Base-by-base conservation (phyloP, 2,113 vertebrate species). In the Fulmarus glacialis region DNA sequence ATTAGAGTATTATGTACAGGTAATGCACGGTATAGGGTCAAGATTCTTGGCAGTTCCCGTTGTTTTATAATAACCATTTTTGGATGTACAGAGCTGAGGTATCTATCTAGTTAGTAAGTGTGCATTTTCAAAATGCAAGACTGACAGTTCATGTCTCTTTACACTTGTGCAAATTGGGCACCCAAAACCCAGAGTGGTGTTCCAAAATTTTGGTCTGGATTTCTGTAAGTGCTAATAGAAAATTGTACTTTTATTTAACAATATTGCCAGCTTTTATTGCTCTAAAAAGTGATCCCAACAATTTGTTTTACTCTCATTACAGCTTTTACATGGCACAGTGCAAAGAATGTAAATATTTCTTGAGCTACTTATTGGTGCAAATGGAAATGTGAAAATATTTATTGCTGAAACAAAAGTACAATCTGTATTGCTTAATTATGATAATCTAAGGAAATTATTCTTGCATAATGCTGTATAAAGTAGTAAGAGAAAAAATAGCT, bases 371-470 rank as follows among this genome's bases (percentile, higher is more conserved):
- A 72, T 56, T 67, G 64, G 78, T 94, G 47, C n/a, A 70, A 70
- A 93, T 94, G 78, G 40, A 96, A 95, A 95, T 63, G 47, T 74
- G 63, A 88, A 93, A 93, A 89, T 87, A 95, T 88, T 85, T 95
- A 92, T 93, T 92, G 62, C 32, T 95, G 66, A 91, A 96, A 91
- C 29, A 72, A 91, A 93, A 96, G 62, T 73, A 77, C 22, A 24
- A 80, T 87, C 80, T 90, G 9, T 68, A 66, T 87, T 91, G 56
- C 66, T 93, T 93, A 77, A 94, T 95, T 92, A 84, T 87, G 73
- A 70, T 95, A 96, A 93, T 91, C 53, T 72, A 89, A 70, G 56
- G 36, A 91, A 92, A 95, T 72, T 81, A 34, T 77, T 96, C 52
- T 72, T 92, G 52, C 62, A 94, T 85, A 89, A 89, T 89, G 43